These are phyloP conservation scores for Epirrita christyi DNA, from an alignment of 2,888 invertebrate species.

Conservation along the genomic window DNA sequence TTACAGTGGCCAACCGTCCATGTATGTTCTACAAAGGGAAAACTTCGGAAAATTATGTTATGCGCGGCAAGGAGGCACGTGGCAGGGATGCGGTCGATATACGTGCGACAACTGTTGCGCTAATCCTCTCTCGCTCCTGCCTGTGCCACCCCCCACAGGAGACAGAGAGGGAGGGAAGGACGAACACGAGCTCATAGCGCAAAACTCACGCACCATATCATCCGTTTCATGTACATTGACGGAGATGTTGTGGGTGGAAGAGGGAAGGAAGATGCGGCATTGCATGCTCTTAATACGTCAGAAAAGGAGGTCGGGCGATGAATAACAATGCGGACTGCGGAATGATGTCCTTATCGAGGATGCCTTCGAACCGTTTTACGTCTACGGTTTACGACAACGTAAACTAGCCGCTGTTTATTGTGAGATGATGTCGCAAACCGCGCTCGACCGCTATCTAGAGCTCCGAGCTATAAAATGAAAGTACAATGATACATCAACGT, in stretches of 20 bases:
- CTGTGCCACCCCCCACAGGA: slow-evolving; percentile 12
- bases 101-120: slow-evolving; percentile 81
- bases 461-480: too few species aligned
- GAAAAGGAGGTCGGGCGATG: slow-evolving; percentile 80
- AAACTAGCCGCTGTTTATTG: slow-evolving; percentile 5
- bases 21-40: slow-evolving; percentile 44
- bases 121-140: slow-evolving; percentile 50
- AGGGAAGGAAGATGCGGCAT: slow-evolving; percentile 74
- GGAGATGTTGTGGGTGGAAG: slow-evolving; percentile 38
- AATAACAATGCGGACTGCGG: slow-evolving; percentile 84
- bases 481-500: background rate
- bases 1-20: slow-evolving; percentile 29
- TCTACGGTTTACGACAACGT: slow-evolving; percentile 20
- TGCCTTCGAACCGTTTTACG: slow-evolving; percentile 43
- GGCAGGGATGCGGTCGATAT: slow-evolving; percentile 72
- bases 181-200: slow-evolving; percentile 65
- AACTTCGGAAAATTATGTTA: slow-evolving; percentile 47
- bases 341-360: slow-evolving; percentile 75
- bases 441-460: background rate
- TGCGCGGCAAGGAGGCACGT: slow-evolving; percentile 66
- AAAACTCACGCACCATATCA: slow-evolving; percentile 70
- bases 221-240: slow-evolving; percentile 49
- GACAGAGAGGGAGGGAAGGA: slow-evolving; percentile 60
- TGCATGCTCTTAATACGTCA: slow-evolving; percentile 76
- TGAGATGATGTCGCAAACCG: background rate